Evolutionary conservation across 2,797 vertebrate genomes (phyloP), one percentile per base, ranked within the genome.

Genomic region (Phoxinus dragarum): DNA sequence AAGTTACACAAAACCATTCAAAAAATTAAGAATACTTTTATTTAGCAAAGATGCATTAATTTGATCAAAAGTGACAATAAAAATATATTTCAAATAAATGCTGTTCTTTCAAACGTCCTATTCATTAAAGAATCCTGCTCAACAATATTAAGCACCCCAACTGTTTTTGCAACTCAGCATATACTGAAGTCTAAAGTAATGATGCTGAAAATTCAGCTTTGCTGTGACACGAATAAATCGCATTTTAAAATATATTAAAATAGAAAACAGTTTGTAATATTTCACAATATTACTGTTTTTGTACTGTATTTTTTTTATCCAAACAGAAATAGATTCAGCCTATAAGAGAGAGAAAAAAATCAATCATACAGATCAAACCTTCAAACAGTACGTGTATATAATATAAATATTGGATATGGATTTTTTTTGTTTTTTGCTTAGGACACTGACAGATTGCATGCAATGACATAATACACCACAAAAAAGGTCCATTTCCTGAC

Each of bases 181-280:
- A 42, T 6, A 71, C 40, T 16, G 38, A 14, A 31, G 12, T 27
- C 3, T 72, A 5, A 1, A 44, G 40, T 8, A 72, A 47, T 44
- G 12, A 47, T 31, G 59, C n/a, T 31, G 4, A 61, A 61, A 61
- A 61, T 61, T 27, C 56, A 12, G 56, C 10, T 27, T 61, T 61
- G 56, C 10, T 3, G 8, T 23, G 6, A n/a, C 3, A 64, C 0
- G 0, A 14, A 27, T 27, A 5, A 5, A 27, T 12, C 12, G 2
- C 59, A 27, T 27, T 61, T 27, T 27, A 5, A 61, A 14, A 64
- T 64, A 12, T 31, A 14, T 64, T 61, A 12, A 27, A 61, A 14
- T 27, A 27, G 59, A 31, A 64, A 64, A 64, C n/a, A 64, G n/a
- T 12, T 61, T 3, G n/a, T 59, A 59, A 5, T 12, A 12, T 61